Base-by-base conservation (phyloP, 2,888 invertebrate genomes). In the Cataglyphis albicans region DNA sequence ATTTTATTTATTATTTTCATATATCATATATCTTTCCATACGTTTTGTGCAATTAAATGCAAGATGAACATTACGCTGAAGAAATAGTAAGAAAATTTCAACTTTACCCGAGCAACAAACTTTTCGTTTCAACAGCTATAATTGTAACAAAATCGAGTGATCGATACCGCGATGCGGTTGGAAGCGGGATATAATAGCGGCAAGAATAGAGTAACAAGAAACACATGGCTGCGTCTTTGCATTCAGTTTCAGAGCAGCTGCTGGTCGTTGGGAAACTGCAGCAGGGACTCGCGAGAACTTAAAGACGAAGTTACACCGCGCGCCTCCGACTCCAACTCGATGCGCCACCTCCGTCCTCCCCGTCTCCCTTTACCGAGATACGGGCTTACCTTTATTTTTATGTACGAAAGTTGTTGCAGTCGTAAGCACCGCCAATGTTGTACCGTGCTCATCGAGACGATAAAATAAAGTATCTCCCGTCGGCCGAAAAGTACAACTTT, bases 321-420 rank as follows among this genome's bases (percentile, higher is more conserved):
- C 48, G n/a, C 52, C 68, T 72, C 81, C 67, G 87, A 87, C 90
- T 90, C 85, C 81, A 86, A 86, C 88, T 83, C 86, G 88, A 88
- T 88, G 86, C 88, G 75, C 44, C 32, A 44, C 81, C 38, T 68
- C 65, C 25, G 32, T 63, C 59, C 48, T 32, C 18, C 18, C 4
- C 7, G n/a, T 63, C 57, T 41, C 38, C 65, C 55, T 61, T 38
- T 12, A 35, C 72, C 78, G 68, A 89, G 86, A 86, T 90, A 88
- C 84, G 86, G 75, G n/a, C 90, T 91, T 90, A 88, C 86, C 86
- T 88, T 90, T 88, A 91, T 90, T 91, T 90, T 89, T 91, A 91
- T 88, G 87, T 84, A 85, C 85, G 65, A 78, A 85, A 86, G 81
- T 87, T 88, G 78, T 80, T 59, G 78, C 78, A 59, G 78, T 72